Conservation (phyloP, 2,113 vertebrate species). For the Sinocyclocheilus maitianheensis region DNA sequence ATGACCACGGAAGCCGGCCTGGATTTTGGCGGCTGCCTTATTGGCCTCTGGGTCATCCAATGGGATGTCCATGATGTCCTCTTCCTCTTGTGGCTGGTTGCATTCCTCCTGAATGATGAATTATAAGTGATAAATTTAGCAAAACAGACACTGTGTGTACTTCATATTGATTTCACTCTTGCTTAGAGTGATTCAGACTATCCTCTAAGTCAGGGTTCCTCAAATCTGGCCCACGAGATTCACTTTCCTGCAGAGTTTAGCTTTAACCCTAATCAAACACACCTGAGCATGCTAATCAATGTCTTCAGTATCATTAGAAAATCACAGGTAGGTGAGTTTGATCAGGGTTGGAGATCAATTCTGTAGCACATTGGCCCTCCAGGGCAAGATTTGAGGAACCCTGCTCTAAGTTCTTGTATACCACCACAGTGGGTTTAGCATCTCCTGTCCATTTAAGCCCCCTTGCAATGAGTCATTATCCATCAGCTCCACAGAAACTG, state of each 20-base stretch:
- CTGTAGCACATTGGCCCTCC: too few species aligned
- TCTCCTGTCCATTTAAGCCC: not conserved
- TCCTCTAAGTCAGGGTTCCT: not conserved
- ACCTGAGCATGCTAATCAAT: too few species aligned
- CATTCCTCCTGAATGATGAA: slow-evolving; percentile 83
- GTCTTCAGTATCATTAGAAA: too few species aligned
- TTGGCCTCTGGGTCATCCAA: slow-evolving; percentile 95
- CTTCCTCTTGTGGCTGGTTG: slow-evolving; percentile 86
- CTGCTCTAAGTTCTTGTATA: not conserved
- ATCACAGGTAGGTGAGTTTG: too few species aligned
- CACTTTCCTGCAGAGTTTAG: too few species aligned
- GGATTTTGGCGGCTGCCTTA: slow-evolving; percentile 95
- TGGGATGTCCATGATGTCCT: slow-evolving; percentile 97
- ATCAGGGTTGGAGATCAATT: too few species aligned
- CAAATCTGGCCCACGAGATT: too few species aligned
- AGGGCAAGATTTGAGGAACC: too few species aligned
- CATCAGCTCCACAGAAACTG: not conserved
- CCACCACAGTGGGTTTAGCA: not conserved
- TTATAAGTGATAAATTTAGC: slow-evolving; percentile 7
- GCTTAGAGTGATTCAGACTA: slow-evolving; percentile 3
- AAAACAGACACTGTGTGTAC: not conserved
- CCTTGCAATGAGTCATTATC: slow-evolving; percentile 31
- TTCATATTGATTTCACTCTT: slow-evolving; percentile 10
- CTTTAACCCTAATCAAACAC: too few species aligned
- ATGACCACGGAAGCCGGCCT: slow-evolving; percentile 96